Conservation (phyloP, 2,113 vertebrate genomes). For the Lichenostomus cassidix region DNA sequence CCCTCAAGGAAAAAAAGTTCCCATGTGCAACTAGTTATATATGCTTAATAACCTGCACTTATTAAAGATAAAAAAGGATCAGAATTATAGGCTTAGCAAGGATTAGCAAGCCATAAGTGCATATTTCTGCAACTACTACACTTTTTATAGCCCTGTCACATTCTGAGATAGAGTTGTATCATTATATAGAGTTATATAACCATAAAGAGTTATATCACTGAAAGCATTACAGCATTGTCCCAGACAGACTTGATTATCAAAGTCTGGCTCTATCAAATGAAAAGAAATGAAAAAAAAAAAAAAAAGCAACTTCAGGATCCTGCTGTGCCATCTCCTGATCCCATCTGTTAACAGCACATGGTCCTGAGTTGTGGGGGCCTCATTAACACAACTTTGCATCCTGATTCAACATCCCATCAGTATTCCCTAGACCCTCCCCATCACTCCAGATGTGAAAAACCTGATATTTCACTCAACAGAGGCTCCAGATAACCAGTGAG, state of each 20-base stretch:
- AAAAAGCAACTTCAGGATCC: background rate
- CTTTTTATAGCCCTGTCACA: slow-evolving; percentile 67
- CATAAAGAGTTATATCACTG: slow-evolving; percentile 48
- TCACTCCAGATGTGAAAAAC: background rate
- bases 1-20: slow-evolving; percentile 36
- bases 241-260: slow-evolving; percentile 61
- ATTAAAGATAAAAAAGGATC: slow-evolving; percentile 65
- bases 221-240: slow-evolving; percentile 38
- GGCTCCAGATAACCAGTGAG: background rate
- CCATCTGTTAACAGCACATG: background rate
- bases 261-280: background rate
- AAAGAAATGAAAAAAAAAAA: background rate
- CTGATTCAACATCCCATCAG: background rate
- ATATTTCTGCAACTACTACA: slow-evolving; percentile 56
- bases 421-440: background rate
- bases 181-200: slow-evolving; percentile 58
- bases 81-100: slow-evolving; percentile 61
- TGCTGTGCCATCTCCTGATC: background rate
- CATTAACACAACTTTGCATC: background rate
- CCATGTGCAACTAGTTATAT: slow-evolving; percentile 50
- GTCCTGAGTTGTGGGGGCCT: background rate
- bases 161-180: slow-evolving; percentile 41
- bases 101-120: slow-evolving; percentile 44
- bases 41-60: slow-evolving; percentile 54
- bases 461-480: background rate